Percentiles rank a stretch among this genome's conserved stretches.
Evolutionary conservation across 2,888 invertebrate species (phyloP).

Genomic region (Pteria penguin): DNA sequence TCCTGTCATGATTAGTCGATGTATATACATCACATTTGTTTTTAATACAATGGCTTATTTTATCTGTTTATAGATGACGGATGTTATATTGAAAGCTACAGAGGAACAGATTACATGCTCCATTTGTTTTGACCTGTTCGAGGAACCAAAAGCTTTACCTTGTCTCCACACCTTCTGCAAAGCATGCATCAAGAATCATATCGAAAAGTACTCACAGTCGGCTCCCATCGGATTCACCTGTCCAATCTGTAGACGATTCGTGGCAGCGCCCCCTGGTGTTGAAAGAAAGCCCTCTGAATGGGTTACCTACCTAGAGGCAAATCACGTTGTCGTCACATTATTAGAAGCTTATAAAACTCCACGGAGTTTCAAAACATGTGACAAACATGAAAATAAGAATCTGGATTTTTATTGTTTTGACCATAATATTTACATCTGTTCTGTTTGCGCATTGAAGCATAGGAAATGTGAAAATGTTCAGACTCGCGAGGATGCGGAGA

Average conservation of each 20-base stretch:
- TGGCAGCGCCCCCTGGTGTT: constrained; percentile 14
- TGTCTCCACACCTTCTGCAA: constrained; percentile 49
- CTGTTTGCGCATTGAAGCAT: constrained; percentile 29
- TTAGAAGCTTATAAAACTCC: constrained; percentile 30
- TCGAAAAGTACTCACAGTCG: constrained; percentile 6
- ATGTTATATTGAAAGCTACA: constrained; percentile 29
- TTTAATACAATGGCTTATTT: no score
- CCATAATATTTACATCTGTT: constrained; percentile 28
- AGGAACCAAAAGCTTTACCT: constrained; percentile 41
- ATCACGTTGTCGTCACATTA: constrained; percentile 32
- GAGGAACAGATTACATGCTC: constrained; percentile 45
- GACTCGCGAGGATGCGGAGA: constrained; percentile 24
- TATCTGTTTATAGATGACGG: constrained; percentile 15
- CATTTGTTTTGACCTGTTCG: constrained; percentile 47
- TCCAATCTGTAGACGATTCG: constrained; percentile 36
- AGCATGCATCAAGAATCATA: constrained; percentile 40
- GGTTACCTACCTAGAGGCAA: constrained; percentile 23
- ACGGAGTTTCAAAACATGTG: neutral
- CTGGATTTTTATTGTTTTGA: constrained; percentile 38
- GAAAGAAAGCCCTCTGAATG: constrained; percentile 22
- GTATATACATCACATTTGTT: no score
- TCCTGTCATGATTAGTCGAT: no score
- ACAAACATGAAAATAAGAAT: constrained; percentile 7
- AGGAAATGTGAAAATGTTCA: constrained; percentile 22
- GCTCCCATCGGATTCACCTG: constrained; percentile 27